Base-by-base conservation (phyloP, 2,888 invertebrate species). In the Rhamphomyia laevipes region DNA sequence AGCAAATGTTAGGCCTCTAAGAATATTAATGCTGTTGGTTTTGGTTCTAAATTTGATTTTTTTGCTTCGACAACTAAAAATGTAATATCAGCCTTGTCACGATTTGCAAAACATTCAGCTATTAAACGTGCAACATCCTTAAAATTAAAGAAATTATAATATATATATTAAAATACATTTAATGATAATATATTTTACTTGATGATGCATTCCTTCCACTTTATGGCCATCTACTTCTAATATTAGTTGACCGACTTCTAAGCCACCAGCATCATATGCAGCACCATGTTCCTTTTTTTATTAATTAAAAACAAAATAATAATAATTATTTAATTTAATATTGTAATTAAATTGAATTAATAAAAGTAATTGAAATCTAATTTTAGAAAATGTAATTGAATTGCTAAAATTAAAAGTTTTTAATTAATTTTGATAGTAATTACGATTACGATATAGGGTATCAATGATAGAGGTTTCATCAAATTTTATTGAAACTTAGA, bases 171-270 rank as follows among this genome's bases (percentile, higher is more conserved):
- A 16, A 17, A 38, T 9, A 9, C 2, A 38, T 16, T 9, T 4
- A 33, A 6, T 41, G 17, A 35, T 17, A 18, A 12, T 5, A 40
- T 3, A 42, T 50, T 46, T 53, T 52, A 70, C 70, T 63, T 86
- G 86, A 70, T 92, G 92, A 61, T 85, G 85, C 67, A 91, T 75
- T 51, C 88, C 86, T 66, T 82, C 79, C 51, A 84, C 82, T 50
- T 80, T 74, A 65, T 80, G 80, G 54, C 92, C 91, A 68, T 92
- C 89, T 57, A 92, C 89, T 68, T 92, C 91, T 57, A 95, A 77
- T 63, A 96, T 92, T 57, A 94, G 77, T 73, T 95, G 94, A 51
- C 95, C 95, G 56, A 93, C 91, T 71, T 92, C 89, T 57, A 96
- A 75, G 52, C 92, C 92, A 40, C 92, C 93, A 43, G 92, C 90